Percentiles rank a stretch among this genome's conserved stretches.
These are phyloP conservation scores for Passer domesticus DNA, from an alignment of 2,113 vertebrate genomes.

Conservation along the genomic window DNA sequence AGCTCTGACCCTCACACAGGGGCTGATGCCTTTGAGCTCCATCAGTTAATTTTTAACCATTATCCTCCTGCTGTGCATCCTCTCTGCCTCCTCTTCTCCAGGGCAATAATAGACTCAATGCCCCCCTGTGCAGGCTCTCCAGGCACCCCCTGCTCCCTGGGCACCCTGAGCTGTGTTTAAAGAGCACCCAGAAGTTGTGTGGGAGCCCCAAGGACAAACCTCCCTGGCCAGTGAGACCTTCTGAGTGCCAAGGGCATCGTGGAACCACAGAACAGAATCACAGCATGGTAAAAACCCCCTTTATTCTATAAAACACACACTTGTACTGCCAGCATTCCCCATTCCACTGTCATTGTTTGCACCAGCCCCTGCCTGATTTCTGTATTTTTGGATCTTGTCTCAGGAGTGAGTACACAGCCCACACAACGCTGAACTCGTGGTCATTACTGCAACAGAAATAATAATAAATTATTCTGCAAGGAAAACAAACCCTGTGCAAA, in stretches of 20 bases:
- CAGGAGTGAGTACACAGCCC: background rate
- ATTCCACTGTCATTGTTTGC: background rate
- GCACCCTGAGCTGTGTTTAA: background rate
- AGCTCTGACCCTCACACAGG: background rate
- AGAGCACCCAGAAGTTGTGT: background rate
- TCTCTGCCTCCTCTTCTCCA: background rate
- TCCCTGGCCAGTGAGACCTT: background rate
- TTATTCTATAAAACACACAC: accelerated
- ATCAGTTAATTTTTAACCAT: background rate
- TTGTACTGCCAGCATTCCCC: background rate
- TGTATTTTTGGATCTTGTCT: background rate
- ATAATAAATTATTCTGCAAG: background rate
- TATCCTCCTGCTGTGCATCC: background rate
- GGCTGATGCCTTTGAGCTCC: background rate
- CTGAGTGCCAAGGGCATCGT: background rate
- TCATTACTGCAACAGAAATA: background rate
- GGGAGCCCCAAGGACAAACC: accelerated
- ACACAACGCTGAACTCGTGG: background rate
- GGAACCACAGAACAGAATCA: background rate
- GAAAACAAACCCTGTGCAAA: background rate
- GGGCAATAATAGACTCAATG: background rate
- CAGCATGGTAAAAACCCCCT: accelerated
- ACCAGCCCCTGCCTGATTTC: background rate
- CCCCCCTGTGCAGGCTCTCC: background rate
- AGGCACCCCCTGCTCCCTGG: background rate